Conservation (phyloP, 1,140 invertebrate species). For the Probaryconus sp. region DNA sequence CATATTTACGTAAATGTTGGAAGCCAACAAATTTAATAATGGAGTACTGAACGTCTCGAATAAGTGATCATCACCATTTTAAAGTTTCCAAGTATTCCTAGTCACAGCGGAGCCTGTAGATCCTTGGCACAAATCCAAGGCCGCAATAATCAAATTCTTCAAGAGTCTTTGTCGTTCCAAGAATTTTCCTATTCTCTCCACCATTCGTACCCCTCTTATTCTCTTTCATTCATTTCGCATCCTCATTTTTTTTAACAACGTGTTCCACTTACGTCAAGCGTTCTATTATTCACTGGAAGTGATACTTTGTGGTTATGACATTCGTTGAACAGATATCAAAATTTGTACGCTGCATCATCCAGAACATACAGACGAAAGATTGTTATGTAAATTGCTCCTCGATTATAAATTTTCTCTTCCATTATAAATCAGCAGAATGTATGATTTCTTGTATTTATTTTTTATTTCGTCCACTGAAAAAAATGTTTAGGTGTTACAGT, state of each 20-base stretch:
- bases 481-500: too few species aligned
- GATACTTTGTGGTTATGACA: too few species aligned
- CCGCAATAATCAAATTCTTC: conserved; percentile 73
- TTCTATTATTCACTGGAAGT: not conserved
- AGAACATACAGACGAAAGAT: too few species aligned
- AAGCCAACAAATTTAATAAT: conserved; percentile 67
- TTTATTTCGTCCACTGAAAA: too few species aligned
- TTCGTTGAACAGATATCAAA: too few species aligned
- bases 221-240: conserved; percentile 24
- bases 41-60: conserved; percentile 37
- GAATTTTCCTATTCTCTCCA: conserved; percentile 54
- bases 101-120: conserved; percentile 41
- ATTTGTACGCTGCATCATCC: too few species aligned
- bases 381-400: too few species aligned
- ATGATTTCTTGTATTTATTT: too few species aligned
- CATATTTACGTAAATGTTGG: conserved; percentile 29
- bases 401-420: too few species aligned
- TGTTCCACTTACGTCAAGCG: conserved; percentile 18
- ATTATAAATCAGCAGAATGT: too few species aligned
- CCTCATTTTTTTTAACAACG: conserved; percentile 4
- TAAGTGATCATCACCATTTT: conserved; percentile 51
- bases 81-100: conserved; percentile 67
- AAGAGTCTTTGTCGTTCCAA: conserved; percentile 52
- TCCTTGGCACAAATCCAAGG: conserved; percentile 65
- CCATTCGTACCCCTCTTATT: conserved; percentile 1